Evolutionary conservation across 2,113 vertebrate genomes (phyloP), one percentile per base, ranked within the genome.

Genomic region (Urocolius indicus): DNA sequence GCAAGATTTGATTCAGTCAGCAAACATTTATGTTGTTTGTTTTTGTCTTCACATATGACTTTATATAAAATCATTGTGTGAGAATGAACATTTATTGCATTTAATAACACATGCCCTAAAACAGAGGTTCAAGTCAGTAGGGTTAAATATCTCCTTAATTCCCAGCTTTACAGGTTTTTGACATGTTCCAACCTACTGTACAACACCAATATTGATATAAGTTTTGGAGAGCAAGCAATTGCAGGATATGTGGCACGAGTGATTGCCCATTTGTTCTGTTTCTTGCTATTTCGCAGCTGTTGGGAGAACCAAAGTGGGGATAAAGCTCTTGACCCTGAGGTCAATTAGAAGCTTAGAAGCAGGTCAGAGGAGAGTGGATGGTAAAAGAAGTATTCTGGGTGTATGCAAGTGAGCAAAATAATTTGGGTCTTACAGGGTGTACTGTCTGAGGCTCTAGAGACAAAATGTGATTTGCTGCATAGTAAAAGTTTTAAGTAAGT

Each of bases 261-360:
- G 94, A 90, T 89, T 93, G 86, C 74, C 90, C 74, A 82, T 95
- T 96, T 92, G 92, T 86, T 93, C 93, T 90, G 65, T 88, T 90
- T 86, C 89, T 94, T 89, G 84, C 93, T 91, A 45, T 97, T 95
- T 81, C 1, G 1, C 91, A 95, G 91, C 93, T 74, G 52, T 84
- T 95, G 84, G 76, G 66, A 87, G 76, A 91, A 87, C 86, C 80
- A 91, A 94, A 87, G 68, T 94, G 84, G 68, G 91, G 91, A 92
- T 96, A 93, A 94, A 95, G 84, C 89, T 94, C 89, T 96, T 95
- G 95, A 97, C 95, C 94, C 62, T 54, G 58, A 82, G 94, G 92
- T 96, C 92, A 94, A 75, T 94, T 81, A 90, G 88, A 89, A 96
- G 90, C 86, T 94, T 94, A 97, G 96, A 84, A 84, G 74, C 89